Conservation (phyloP, 1,140 invertebrate genomes). For the Drosophila melanogaster region DNA sequence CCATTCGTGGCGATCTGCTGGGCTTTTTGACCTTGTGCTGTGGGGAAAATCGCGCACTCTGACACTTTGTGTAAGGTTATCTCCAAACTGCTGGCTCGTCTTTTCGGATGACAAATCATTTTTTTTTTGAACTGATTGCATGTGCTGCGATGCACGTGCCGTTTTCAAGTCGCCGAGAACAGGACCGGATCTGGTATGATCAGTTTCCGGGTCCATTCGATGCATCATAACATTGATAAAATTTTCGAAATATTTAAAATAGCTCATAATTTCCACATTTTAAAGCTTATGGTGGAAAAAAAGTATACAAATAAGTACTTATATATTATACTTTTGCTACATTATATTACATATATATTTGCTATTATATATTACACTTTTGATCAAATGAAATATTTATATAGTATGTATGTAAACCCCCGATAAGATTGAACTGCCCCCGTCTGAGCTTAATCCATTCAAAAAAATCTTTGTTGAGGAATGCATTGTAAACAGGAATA, state of each 20-base stretch:
- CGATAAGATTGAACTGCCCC: background rate
- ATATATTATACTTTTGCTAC: no score
- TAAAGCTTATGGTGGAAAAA: no score
- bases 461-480: background rate
- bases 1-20: conserved; percentile 36
- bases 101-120: conserved; percentile 4
- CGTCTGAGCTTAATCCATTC: background rate
- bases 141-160: conserved; percentile 26
- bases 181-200: conserved; percentile 4
- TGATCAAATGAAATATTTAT: no score
- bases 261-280: no score
- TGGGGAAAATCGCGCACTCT: conserved; percentile 44
- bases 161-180: background rate
- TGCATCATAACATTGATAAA: no score
- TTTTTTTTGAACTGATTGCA: conserved; percentile 1
- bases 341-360: no score
- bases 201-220: background rate
- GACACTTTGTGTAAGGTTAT: conserved; percentile 42
- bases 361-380: no score
- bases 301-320: no score
- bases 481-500: background rate
- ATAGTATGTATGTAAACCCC: background rate
- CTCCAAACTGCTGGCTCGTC: background rate
- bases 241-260: no score
- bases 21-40: conserved; percentile 13